Evolutionary conservation across 2,113 vertebrate genomes (phyloP), one percentile per base, ranked within the genome.

Genomic region (Oceanites oceanicus): DNA sequence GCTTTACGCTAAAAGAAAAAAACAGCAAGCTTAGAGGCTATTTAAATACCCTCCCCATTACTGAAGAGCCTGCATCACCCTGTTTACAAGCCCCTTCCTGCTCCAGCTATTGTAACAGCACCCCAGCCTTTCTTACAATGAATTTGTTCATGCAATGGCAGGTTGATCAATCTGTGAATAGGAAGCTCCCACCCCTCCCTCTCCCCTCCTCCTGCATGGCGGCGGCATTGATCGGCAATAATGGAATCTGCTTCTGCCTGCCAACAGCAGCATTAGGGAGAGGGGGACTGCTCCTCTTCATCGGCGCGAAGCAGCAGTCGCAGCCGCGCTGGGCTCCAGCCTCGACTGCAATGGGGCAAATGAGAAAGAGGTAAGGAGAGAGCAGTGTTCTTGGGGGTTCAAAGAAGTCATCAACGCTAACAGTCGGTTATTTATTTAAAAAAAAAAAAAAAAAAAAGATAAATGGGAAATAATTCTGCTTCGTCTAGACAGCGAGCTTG

Each of bases 161-260:
- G 98, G 97, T 98, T 98, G 98, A 98, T 98, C 98, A 98, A 98
- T 98, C 97, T 81, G 96, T 96, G 98, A 97, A 97, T 92, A 98
- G 98, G 97, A 98, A 98, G 98, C 98, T 98, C 96, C 96, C 97
- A 96, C 95, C 97, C 97, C 98, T 98, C 97, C 80, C 94, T 93
- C 94, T 96, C 92, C 97, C 96, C 96, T 97, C 97, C 96, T 94
- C 93, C 98, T 82, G 71, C 97, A 98, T 97, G 98, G 98, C 97
- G 96, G 97, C 97, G 13, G 98, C 98, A 98, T 98, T 97, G 98
- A 98, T 98, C 97, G 92, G 97, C 98, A 97, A 98, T 97, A 98
- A 98, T 98, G 98, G 98, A 96, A 98, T 96, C 93, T 94, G 97
- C 97, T 92, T 92, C 94, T 45, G 96, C 70, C 97, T 97, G 98